These are phyloP conservation scores for Beris chalybata DNA, from an alignment of 2,888 invertebrate species.

Conservation along the genomic window DNA sequence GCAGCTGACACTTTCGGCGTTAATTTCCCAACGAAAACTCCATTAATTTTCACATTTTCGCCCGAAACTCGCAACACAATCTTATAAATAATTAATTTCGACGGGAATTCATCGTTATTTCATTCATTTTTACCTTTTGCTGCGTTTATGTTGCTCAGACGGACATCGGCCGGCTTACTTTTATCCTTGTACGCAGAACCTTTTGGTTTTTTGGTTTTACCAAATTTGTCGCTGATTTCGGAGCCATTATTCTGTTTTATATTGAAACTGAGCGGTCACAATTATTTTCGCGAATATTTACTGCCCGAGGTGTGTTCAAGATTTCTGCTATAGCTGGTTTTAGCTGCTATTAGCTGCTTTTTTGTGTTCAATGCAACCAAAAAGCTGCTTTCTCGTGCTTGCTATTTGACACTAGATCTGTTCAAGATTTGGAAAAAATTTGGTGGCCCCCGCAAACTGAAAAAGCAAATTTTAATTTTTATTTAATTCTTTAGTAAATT, in stretches of 20 bases:
- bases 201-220: slow-evolving; percentile 50
- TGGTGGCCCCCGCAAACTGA: too few relatives aligned
- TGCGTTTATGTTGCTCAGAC: slow-evolving; percentile 94
- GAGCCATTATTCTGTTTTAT: slow-evolving; percentile 49
- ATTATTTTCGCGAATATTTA: slow-evolving; percentile 7
- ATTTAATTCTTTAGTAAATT: too few relatives aligned
- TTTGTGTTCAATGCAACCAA: too few relatives aligned
- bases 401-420: too few relatives aligned
- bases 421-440: too few relatives aligned
- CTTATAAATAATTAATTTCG: not conserved
- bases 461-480: too few relatives aligned
- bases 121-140: slow-evolving; percentile 80
- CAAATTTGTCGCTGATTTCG: slow-evolving; percentile 47
- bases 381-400: slow-evolving; percentile 61
- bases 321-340: too few relatives aligned
- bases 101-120: not conserved
- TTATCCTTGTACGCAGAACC: slow-evolving; percentile 80
- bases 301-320: slow-evolving; percentile 5
- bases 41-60: not conserved
- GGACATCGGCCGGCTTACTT: slow-evolving; percentile 92
- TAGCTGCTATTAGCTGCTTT: too few relatives aligned
- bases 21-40: slow-evolving; percentile 10
- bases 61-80: not conserved
- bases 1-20: slow-evolving; percentile 19
- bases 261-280: slow-evolving; percentile 8